Evolutionary conservation across 2,888 invertebrate genomes (phyloP), one percentile per base, ranked within the genome.

Genomic region (Ptilodon capucinus): DNA sequence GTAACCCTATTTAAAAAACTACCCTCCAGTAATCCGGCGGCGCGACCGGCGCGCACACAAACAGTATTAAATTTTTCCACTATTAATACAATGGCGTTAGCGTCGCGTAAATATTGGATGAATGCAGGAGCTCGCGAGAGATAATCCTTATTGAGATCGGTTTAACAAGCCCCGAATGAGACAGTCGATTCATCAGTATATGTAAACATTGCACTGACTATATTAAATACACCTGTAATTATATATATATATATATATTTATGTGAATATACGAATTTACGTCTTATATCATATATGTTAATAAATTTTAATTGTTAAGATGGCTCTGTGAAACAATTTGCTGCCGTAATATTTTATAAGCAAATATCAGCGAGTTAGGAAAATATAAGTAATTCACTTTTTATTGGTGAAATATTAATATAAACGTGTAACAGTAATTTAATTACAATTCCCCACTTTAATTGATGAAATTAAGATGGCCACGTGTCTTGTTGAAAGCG

Each of bases 1-100:
- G 79, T 88, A 88, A 87, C 90, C 90, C 90, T 88, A 87, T 90
- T 90, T 88, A 89, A 91, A 91, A 91, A 91, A 88, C 82, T 85
- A 82, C 84, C 87, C 83, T 73, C 75, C 78, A 61, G 75, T 90
- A 90, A 90, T 89, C 90, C 90, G 75, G 51, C 66, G 61, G 81
- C 80, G 74, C 76, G 81, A 75, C 80, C 71, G 76, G 74, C 79
- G 80, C 84, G 81, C 83, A 79, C 82, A 83, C 88, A 88, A 88
- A 90, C 86, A 82, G 87, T 84, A 91, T 91, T 88, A 90, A 81
- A 87, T 84, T 85, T 86, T 89, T 85, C 76, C 80, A 79, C 74
- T 85, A 83, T 84, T 86, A 86, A 84, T 84, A 88, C 88, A 84
- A 85, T 81, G 78, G 82, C 79, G 78, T 59, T 60, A 53, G 79